A percentile compares a stretch with the other conserved stretches of the same genome.
Conservation (phyloP, 2,888 invertebrate species). For the Meiosimyza platycephala region DNA sequence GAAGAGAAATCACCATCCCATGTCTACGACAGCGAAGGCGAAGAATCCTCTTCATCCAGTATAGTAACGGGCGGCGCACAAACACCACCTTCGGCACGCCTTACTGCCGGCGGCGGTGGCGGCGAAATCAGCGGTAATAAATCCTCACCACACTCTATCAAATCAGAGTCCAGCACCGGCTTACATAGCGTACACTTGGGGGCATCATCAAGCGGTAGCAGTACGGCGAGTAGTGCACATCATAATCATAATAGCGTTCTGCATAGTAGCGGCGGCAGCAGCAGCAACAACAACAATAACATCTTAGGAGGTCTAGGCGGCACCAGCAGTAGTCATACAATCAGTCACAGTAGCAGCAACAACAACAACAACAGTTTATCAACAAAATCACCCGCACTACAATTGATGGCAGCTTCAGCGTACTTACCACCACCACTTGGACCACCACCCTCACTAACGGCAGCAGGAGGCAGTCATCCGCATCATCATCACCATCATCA, state of each 20-base stretch:
- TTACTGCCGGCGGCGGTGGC: conserved; percentile 51
- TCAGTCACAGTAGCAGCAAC: conserved; percentile 42
- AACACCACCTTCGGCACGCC: conserved; percentile 62
- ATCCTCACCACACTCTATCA: conserved; percentile 66
- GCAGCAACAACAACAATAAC: conserved; percentile 44
- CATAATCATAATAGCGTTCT: conserved; percentile 52
- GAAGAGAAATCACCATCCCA: conserved; percentile 78
- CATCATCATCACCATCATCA: conserved; percentile 56
- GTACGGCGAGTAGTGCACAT: conserved; percentile 57
- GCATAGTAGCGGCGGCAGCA: conserved; percentile 44
- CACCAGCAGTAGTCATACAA: conserved; percentile 51
- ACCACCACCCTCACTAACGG: conserved; percentile 59
- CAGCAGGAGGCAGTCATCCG: conserved; percentile 42
- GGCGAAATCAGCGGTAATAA: conserved; percentile 52
- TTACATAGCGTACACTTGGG: conserved; percentile 58
- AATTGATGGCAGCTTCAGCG: conserved; percentile 61
- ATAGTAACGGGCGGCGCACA: conserved; percentile 67
- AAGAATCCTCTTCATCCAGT: conserved; percentile 85
- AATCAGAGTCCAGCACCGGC: conserved; percentile 60
- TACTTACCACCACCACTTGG: conserved; percentile 65
- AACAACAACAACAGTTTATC: conserved; percentile 43
- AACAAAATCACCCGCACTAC: conserved; percentile 61
- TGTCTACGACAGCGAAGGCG: conserved; percentile 87
- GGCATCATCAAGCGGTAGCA: conserved; percentile 61
- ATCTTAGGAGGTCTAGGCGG: conserved; percentile 46